Evolutionary conservation across 2,888 invertebrate species (phyloP).

Genomic region (Apotomis betuletana): DNA sequence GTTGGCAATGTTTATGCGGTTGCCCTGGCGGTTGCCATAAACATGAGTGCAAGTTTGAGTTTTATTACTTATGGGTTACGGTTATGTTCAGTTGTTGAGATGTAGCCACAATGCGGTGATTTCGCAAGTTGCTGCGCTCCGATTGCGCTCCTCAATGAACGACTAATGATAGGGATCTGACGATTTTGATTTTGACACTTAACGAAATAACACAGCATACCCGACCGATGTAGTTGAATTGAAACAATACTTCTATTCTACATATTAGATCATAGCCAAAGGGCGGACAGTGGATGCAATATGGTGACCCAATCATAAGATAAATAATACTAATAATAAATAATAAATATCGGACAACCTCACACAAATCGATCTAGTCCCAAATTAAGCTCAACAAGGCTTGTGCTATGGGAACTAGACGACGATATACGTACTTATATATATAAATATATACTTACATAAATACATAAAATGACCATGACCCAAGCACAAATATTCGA

Average conservation of each 20-base stretch:
- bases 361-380: too few relatives aligned
- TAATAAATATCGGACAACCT: too few relatives aligned
- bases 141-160: slow-evolving; percentile 54
- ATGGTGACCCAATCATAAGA: too few relatives aligned
- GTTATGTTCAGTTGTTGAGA: slow-evolving; percentile 7
- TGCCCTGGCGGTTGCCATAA: slow-evolving; percentile 8
- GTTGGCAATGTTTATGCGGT: slow-evolving; percentile 22
- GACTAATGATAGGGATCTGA: slow-evolving; percentile 55
- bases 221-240: slow-evolving; percentile 3
- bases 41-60: slow-evolving; percentile 1
- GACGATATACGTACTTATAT: too few relatives aligned
- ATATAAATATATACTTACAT: too few relatives aligned
- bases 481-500: too few relatives aligned
- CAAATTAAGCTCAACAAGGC: too few relatives aligned
- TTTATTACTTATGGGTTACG: background rate
- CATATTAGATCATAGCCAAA: too few relatives aligned
- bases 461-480: too few relatives aligned
- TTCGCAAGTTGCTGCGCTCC: slow-evolving; percentile 59
- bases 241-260: slow-evolving; percentile 5
- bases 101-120: slow-evolving; percentile 44
- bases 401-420: too few relatives aligned
- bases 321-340: too few relatives aligned
- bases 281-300: too few relatives aligned
- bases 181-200: slow-evolving; percentile 58
- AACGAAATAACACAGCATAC: slow-evolving; percentile 27